Evolutionary conservation across 1,140 invertebrate genomes (phyloP), one percentile per base, ranked within the genome.

Genomic region (Drosophila trapezifrons): DNA sequence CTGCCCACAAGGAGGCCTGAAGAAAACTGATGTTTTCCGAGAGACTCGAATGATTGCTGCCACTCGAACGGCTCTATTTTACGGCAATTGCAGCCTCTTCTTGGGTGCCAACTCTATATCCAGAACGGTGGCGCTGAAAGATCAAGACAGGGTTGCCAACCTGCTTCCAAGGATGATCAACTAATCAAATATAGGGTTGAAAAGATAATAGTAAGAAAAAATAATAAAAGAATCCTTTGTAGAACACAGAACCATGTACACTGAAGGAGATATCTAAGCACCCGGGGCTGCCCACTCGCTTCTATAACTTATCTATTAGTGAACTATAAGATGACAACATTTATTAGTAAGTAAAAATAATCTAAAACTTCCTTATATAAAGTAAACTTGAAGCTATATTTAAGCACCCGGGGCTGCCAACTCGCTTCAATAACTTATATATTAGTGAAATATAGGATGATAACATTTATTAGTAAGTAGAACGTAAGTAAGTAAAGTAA

Each of bases 21-120:
- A 17, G 13, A 27, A 32, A 60, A 42, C 35, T 42, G 25, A 59
- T 59, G 54, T 22, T 63, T 37, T 40, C 71, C 8, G 32, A 65
- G 60, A 37, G 52, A 17, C 52, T 65, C 59, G 25, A 75, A 43
- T 75, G 59, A 75, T 75, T 65, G 60, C 60, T 56, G 51, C 59
- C 55, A 75, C 56, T 38, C 18, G 71, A 35, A 25, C 8, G 42
- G 38, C 57, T 59, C 7, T 22, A 54, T 54, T 59, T 54, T 55
- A 29, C 27, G 27, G 8, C 27, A 65, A 18, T 47, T 12, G 22
- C 60, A 46, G 20, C 35, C 43, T 22, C 22, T 25, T 72, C 32
- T 40, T 43, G 12, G 65, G 20, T 51, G 17, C n/a, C 15, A 42
- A 64, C 32, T 63, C 43, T 15, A n/a, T 38, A n/a, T n/a, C 37